Evolutionary conservation across 2,113 vertebrate species (phyloP).

Genomic region (Cyprinodon tularosa): DNA sequence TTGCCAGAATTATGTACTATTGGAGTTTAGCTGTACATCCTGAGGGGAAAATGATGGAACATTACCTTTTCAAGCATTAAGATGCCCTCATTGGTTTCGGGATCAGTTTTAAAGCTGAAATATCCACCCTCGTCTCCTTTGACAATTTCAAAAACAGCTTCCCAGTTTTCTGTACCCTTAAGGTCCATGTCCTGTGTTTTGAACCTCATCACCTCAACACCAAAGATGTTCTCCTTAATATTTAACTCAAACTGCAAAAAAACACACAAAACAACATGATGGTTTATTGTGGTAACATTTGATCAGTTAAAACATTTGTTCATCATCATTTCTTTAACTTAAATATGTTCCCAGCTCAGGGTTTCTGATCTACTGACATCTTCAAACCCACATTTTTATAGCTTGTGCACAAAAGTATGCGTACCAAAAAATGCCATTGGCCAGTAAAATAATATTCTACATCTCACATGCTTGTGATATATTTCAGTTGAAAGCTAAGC

Average conservation of each 20-base stretch:
- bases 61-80: constrained; percentile 84
- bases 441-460: too few relatives aligned
- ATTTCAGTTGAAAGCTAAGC: too few relatives aligned
- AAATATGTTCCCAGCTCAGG: not conserved
- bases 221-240: constrained; percentile 87
- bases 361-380: not conserved
- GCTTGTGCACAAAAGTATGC: too few relatives aligned
- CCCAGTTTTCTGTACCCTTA: constrained; percentile 85
- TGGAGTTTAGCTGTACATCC: not conserved
- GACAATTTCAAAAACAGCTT: constrained; percentile 83
- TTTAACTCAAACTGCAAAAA: constrained; percentile 81
- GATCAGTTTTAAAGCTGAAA: constrained; percentile 88
- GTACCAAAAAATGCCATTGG: too few relatives aligned
- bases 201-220: constrained; percentile 3
- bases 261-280: not conserved
- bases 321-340: not conserved
- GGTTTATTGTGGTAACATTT: not conserved
- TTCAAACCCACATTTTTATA: not conserved
- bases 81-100: constrained; percentile 88
- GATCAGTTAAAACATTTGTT: not conserved
- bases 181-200: constrained; percentile 86
- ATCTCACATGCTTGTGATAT: too few relatives aligned
- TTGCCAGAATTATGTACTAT: too few relatives aligned
- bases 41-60: not conserved
- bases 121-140: constrained; percentile 89